phyloP scores from a whole-genome alignment of 1,140 invertebrate species.

The Neodiprion pinetum region DNA sequence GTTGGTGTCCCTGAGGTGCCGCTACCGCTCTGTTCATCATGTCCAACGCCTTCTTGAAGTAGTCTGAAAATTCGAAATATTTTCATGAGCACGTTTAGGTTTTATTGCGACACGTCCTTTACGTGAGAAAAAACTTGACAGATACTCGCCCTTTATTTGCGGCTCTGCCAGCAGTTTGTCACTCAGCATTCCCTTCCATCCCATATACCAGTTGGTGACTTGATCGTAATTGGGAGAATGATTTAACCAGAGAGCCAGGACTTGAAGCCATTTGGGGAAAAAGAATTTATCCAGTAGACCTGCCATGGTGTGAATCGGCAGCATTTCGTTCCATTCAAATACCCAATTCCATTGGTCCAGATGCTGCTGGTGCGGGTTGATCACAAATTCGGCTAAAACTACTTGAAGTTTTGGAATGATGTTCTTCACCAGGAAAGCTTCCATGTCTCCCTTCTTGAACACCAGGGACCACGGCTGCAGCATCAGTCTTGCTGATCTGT shows the following conservation, averaged over 20 bases:
- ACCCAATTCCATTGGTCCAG: conserved; percentile 87
- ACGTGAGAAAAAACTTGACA: background rate
- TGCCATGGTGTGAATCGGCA: conserved; percentile 75
- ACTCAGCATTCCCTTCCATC: conserved; percentile 84
- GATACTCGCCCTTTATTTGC: conserved; percentile 69
- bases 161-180: conserved; percentile 73
- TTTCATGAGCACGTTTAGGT: conserved; percentile 1
- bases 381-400: conserved; percentile 75
- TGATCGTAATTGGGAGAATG: conserved; percentile 84
- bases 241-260: conserved; percentile 81
- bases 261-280: conserved; percentile 88
- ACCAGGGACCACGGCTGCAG: conserved; percentile 91
- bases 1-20: conserved; percentile 60
- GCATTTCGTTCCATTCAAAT: conserved; percentile 84
- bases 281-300: conserved; percentile 82
- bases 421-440: conserved; percentile 86
- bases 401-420: conserved; percentile 90
- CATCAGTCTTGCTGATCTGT: conserved; percentile 90
- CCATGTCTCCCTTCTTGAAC: conserved; percentile 81
- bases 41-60: conserved; percentile 88
- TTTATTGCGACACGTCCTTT: too few species aligned
- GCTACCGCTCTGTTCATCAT: conserved; percentile 88
- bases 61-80: conserved; percentile 62
- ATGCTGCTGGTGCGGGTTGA: conserved; percentile 88
- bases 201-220: conserved; percentile 86